Base-by-base conservation (phyloP, 2,888 invertebrate species). In the Leptinotarsa peninsularis region DNA sequence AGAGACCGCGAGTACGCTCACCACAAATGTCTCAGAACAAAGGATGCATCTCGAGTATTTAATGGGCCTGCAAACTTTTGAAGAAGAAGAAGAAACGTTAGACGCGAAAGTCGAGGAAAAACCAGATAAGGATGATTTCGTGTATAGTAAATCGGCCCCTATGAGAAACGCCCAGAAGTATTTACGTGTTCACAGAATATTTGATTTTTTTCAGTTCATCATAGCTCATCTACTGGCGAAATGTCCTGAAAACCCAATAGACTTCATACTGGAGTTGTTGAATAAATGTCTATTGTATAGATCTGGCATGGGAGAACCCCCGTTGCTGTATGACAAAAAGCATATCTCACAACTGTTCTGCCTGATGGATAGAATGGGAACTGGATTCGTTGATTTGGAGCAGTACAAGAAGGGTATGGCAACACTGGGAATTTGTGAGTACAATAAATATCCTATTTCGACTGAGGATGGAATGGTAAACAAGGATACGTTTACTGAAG, bases 181-280 rank as follows among this genome's bases (percentile, higher is more conserved):
- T 82, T 81, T 90, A 66, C 82, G 86, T 33, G 79, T 84, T 1
- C 89, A 88, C 72, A 87, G 86, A 66, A 88, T 90, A 67, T 88
- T 86, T 78, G 88, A 90, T 76, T 87, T 90, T 56, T 89, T 89
- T 80, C 88, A 88, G 79, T 90, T 89, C 82, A 84, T 90, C 69
- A 86, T 88, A 69, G 86, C 88, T 2, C 89, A 90, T 78, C 79
- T 90, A 52, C 79, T 89, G 50, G 86, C 87, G 43, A 86, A 86
- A 15, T 82, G 85, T 74, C 88, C 82, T 75, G 86, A 87, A 21
- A 87, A 89, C 80, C 90, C 90, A 3, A 86, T 90, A 66, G 84
- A 85, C 56, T 90, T 88, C 82, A 85, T 90, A 52, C 80, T 87
- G 73, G 85, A 88, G 75, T 83, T 90, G 21, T 80, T 90, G 68